Evolutionary conservation across 2,888 invertebrate species (phyloP).

Genomic region (Dromius quadrimaculatus): DNA sequence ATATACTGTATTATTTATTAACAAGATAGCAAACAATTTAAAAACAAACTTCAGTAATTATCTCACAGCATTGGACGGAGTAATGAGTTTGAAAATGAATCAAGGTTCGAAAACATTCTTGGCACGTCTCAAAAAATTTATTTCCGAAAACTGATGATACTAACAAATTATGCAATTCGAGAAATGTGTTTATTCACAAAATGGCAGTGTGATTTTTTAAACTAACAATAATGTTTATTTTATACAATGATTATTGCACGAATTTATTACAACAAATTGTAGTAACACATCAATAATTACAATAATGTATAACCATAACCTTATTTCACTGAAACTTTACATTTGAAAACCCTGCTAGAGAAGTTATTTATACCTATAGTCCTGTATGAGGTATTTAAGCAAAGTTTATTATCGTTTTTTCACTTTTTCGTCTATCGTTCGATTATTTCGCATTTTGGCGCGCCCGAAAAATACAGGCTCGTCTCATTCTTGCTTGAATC

Average conservation of each 20-base stretch:
- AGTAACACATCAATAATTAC: slow-evolving; percentile 43
- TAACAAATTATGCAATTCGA: slow-evolving; percentile 30
- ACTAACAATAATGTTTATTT: slow-evolving; percentile 44
- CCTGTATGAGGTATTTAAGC: slow-evolving; percentile 37
- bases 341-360: slow-evolving; percentile 45
- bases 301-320: slow-evolving; percentile 26
- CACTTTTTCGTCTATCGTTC: slow-evolving; percentile 34
- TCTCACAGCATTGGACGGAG: too few species aligned
- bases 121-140: slow-evolving; percentile 21
- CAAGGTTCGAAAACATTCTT: slow-evolving; percentile 15
- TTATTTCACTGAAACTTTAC: slow-evolving; percentile 32
- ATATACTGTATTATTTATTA: too few species aligned
- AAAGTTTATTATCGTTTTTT: slow-evolving; percentile 25
- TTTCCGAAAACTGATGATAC: slow-evolving; percentile 32
- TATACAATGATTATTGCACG: slow-evolving; percentile 49
- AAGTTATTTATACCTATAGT: slow-evolving; percentile 37
- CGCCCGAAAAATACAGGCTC: slow-evolving; percentile 44
- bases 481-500: slow-evolving; percentile 65
- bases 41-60: too few species aligned
- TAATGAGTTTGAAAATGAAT: too few species aligned
- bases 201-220: slow-evolving; percentile 48
- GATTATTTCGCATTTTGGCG: slow-evolving; percentile 35
- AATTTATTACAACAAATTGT: slow-evolving; percentile 44
- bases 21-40: too few species aligned
- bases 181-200: slow-evolving; percentile 43